Evolutionary conservation across 2,888 invertebrate genomes (phyloP), one percentile per base, ranked within the genome.

Genomic region (Spodoptera exigua): DNA sequence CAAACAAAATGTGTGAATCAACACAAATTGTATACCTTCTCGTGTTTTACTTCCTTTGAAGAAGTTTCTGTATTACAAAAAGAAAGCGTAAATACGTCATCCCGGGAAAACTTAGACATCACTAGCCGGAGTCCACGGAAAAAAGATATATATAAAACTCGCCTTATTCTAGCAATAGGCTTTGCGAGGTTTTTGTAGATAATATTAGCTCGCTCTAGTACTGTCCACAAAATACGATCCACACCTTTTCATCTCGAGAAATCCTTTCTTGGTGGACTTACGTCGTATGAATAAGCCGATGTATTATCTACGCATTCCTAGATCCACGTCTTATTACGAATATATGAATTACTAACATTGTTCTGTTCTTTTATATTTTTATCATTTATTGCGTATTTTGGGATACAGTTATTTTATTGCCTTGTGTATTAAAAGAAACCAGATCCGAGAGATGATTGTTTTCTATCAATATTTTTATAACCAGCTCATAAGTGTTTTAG

Each of bases 231-330:
- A 63, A 68, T 64, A 60, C 41, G 51, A 46, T 71, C 52, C 49
- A 67, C 59, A 64, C 72, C 59, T 61, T 74, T 74, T 75, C 64
- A 72, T 74, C 59, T 72, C 37, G 17, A 60, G 61, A 71, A 68
- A 68, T 61, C 72, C 54, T 63, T 63, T 63, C 48, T 61, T 52
- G 32, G 44, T 34, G 44, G 55, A 48, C 40, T 57, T 63, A 54
- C 51, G 54, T 55, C 67, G 43, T 71, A 66, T 55, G 54, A 66
- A 52, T 62, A 60, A 62, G 58, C 51, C 44, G 13, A 27, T 35
- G 36, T 70, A 74, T 70, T 70, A 65, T 70, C 59, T 68, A 52
- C 56, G 56, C 51, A 54, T 63, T 73, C 57, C 54, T 66, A 74
- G 59, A 70, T 70, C 21, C 57, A 10, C 34, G 13, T 34, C 51